Evolutionary conservation across 2,888 invertebrate species (phyloP), one percentile per base, ranked within the genome.

Genomic region (Lomographa bimaculata): DNA sequence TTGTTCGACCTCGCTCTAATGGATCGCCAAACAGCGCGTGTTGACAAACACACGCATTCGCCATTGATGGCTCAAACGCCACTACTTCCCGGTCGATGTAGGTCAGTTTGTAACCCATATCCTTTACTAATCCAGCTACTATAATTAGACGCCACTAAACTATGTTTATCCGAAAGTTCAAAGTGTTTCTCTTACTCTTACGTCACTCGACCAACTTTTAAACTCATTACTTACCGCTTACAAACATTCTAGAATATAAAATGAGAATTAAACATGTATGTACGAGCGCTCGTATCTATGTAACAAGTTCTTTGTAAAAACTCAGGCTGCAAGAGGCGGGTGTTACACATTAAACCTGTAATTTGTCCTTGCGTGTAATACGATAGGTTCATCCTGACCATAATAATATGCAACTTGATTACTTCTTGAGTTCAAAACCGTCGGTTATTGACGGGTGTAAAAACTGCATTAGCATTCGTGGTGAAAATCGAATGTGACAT

Each of bases 1-100:
- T 51, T 52, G 52, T 51, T 50, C 55, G 70, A 59, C 66, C 73
- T 66, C 68, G 75, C 67, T 75, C 78, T 81, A 84, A 85, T 84
- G 80, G 81, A 59, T 75, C 55, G 64, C 65, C 77, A 82, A 83
- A 84, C 78, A 55, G 57, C 60, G 54, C 49, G 51, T 72, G 70
- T 77, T 79, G 48, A 64, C 60, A 63, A 59, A 60, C 54, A 56
- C 49, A 50, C 47, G 45, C 51, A 53, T 50, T 46, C 51, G 50
- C 39, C 52, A 54, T 53, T 48, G 55, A 46, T 46, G 55, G 46
- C 45, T 52, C 14, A 4, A n/a, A 14, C 14, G 2, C 34, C 46
- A 48, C 47, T 56, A 56, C 54, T 59, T 57, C 54, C 50, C 47
- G 43, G 25, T 36, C 40, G 30, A 54, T 50, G 48, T 57, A 49